phyloP scores from a whole-genome alignment of 1,140 invertebrate genomes.

The Orius insidiosus region DNA sequence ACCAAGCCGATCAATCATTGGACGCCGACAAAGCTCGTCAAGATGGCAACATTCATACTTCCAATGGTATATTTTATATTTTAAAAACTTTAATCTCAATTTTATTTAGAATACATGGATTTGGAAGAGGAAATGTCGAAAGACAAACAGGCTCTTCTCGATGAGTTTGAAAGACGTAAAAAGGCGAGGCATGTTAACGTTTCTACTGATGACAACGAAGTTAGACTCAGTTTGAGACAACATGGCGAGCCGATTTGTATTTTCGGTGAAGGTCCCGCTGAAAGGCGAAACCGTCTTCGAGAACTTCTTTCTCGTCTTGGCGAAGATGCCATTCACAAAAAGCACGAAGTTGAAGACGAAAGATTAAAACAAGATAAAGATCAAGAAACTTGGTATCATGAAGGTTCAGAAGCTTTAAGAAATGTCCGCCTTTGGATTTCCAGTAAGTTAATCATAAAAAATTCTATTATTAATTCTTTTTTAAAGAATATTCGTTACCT shows the following conservation, averaged over 20 bases:
- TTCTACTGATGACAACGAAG: slow-evolving; percentile 85
- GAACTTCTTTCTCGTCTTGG: slow-evolving; percentile 75
- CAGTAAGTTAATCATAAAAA: no score
- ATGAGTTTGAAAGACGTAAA: slow-evolving; percentile 84
- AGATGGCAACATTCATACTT: slow-evolving; percentile 46
- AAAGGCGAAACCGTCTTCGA: slow-evolving; percentile 74
- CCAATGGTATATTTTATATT: slow-evolving; percentile 43
- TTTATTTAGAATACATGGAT: slow-evolving; percentile 69
- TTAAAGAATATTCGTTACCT: slow-evolving; percentile 49
- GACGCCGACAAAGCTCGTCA: slow-evolving; percentile 1
- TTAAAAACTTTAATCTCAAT: not conserved
- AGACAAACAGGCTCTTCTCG: slow-evolving; percentile 74
- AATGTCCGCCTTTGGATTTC: slow-evolving; percentile 76
- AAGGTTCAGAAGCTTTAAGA: slow-evolving; percentile 71
- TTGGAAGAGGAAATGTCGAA: slow-evolving; percentile 71
- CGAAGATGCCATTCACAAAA: slow-evolving; percentile 70
- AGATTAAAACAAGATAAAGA: slow-evolving; percentile 55
- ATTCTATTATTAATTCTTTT: no score
- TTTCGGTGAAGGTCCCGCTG: slow-evolving; percentile 94
- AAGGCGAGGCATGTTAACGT: slow-evolving; percentile 84
- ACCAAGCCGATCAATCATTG: not conserved
- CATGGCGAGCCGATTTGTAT: slow-evolving; percentile 87
- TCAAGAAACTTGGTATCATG: slow-evolving; percentile 91
- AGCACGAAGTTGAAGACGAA: slow-evolving; percentile 63
- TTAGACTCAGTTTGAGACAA: slow-evolving; percentile 75